phyloP scores from a whole-genome alignment of 2,797 vertebrate species.

The Tokudaia muenninki region DNA sequence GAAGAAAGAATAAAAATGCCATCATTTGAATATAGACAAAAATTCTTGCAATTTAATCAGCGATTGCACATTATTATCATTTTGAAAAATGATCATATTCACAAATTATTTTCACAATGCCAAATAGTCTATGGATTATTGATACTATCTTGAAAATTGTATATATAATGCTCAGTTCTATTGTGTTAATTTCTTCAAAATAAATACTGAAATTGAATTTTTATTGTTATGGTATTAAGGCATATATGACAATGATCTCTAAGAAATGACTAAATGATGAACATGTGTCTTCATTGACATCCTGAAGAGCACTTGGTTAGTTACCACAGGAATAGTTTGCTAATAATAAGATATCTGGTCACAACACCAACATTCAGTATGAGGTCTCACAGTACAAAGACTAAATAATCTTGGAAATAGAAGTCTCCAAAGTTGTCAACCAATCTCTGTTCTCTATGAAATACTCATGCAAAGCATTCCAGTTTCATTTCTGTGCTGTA shows the following conservation, averaged over 20 bases:
- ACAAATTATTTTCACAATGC: not conserved
- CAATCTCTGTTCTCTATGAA: not conserved
- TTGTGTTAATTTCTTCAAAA: not conserved
- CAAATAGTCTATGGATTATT: not conserved
- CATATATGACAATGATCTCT: too few relatives aligned
- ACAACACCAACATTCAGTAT: not conserved
- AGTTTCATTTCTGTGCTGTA: not conserved
- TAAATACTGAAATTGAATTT: not conserved
- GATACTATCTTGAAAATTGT: too few relatives aligned
- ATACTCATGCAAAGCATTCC: not conserved
- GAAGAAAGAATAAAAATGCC: not conserved
- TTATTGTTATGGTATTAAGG: not conserved
- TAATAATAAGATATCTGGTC: not conserved
- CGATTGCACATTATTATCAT: not conserved
- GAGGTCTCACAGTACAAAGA: not conserved
- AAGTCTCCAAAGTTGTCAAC: not conserved
- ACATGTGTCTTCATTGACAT: not conserved
- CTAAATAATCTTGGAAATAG: not conserved
- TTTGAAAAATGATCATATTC: not conserved
- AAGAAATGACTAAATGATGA: not conserved
- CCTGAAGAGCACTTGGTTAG: not conserved
- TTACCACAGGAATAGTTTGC: not conserved
- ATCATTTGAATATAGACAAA: not conserved
- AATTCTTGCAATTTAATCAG: conserved; percentile 3
- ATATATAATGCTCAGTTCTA: not conserved